Evolutionary conservation across 1,140 invertebrate genomes (phyloP).

Genomic region (Drosophila repleta): DNA sequence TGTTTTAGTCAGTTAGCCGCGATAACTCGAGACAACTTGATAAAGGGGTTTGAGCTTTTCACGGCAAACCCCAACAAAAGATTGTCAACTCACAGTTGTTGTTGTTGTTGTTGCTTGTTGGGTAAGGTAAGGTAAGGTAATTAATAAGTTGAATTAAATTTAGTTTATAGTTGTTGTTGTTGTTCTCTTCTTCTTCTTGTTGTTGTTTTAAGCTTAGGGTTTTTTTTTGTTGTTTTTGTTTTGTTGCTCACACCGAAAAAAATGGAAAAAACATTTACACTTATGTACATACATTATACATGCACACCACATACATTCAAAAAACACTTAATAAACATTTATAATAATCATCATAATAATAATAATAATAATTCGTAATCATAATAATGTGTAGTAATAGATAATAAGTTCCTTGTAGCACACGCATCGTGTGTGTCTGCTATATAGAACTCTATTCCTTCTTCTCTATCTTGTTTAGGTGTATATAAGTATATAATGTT

Average conservation of each 20-base stretch:
- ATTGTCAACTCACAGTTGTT: conserved; percentile 51
- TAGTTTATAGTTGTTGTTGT: conserved; percentile 53
- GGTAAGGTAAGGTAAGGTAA: conserved; percentile 42
- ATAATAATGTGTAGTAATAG: conserved; percentile 75
- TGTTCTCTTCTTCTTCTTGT: not conserved
- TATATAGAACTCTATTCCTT: conserved; percentile 32
- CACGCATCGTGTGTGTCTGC: conserved; percentile 46
- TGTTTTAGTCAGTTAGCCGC: conserved; percentile 69
- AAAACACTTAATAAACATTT: conserved; percentile 79
- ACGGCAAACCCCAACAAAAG: conserved; percentile 41
- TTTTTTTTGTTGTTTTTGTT: conserved; percentile 32
- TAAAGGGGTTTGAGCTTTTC: conserved; percentile 76
- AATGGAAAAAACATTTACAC: conserved; percentile 74
- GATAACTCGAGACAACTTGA: conserved; percentile 52
- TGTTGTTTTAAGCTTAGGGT: conserved; percentile 60
- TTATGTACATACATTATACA: conserved; percentile 64
- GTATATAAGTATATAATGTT: conserved; percentile 56
- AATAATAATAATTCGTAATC: conserved; percentile 42
- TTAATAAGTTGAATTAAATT: conserved; percentile 78
- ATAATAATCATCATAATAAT: conserved; percentile 48
- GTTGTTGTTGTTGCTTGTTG: conserved; percentile 26
- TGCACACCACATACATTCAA: conserved; percentile 74
- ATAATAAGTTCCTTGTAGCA: conserved; percentile 69
- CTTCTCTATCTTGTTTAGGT: conserved; percentile 11
- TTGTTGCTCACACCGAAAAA: conserved; percentile 60